These are phyloP conservation scores for Nebria salina DNA, from an alignment of 2,888 invertebrate genomes.

Conservation along the genomic window DNA sequence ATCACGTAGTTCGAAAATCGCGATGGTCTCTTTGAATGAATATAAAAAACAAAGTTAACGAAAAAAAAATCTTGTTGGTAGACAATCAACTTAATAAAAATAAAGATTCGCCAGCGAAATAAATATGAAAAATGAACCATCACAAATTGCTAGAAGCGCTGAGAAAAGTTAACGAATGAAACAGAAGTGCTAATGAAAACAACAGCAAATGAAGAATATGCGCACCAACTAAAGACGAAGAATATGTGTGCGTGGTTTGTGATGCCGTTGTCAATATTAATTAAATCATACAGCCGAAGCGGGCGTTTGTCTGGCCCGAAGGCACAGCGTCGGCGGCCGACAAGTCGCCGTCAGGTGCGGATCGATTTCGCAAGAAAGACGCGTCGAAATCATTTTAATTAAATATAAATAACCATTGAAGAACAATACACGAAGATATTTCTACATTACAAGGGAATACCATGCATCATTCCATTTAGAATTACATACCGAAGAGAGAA, in stretches of 20 bases:
- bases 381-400: neutral
- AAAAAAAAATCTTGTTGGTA: neutral
- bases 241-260: neutral
- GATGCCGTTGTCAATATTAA: neutral
- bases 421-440: neutral
- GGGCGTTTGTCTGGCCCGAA: neutral
- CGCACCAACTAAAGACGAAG: neutral
- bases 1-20: no score
- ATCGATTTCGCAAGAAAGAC: neutral
- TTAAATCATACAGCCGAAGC: neutral
- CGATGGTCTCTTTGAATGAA: no score
- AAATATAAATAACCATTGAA: neutral
- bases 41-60: neutral
- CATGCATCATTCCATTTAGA: no score
- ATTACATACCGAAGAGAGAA: no score
- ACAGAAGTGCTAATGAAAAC: neutral
- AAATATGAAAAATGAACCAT: neutral
- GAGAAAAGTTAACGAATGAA: neutral
- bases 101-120: neutral
- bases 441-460: neutral
- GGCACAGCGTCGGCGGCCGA: neutral
- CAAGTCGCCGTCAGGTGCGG: neutral
- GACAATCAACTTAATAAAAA: neutral
- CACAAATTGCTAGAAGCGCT: neutral
- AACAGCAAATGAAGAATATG: neutral